Evolutionary conservation across 2,888 invertebrate species (phyloP).

Genomic region (Piscicola geometra): DNA sequence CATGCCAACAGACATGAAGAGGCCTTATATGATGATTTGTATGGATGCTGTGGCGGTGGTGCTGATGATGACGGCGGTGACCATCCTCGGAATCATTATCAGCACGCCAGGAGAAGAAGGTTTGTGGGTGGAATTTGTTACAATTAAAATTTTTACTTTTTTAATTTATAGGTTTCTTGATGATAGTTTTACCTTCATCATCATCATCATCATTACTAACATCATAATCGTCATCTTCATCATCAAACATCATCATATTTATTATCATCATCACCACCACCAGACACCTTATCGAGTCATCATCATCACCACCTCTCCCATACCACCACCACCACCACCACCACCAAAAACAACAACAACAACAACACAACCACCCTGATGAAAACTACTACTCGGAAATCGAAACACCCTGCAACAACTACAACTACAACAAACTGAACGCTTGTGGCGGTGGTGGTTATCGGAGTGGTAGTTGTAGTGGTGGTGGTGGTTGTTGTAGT

Average conservation of each 20-base stretch:
- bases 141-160: too few relatives aligned
- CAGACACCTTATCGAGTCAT: neutral
- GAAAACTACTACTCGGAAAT: conserved; percentile 7
- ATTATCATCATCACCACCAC: neutral
- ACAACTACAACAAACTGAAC: too few relatives aligned
- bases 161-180: neutral
- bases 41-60: too few relatives aligned
- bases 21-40: too few relatives aligned
- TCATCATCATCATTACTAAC: neutral
- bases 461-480: too few relatives aligned
- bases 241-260: neutral
- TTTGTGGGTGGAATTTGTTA: too few relatives aligned
- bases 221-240: neutral
- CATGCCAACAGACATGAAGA: too few relatives aligned
- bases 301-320: neutral
- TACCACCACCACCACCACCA: neutral
- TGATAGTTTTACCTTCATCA: neutral
- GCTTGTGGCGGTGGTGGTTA: too few relatives aligned
- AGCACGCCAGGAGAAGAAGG: too few relatives aligned
- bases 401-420: neutral
- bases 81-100: too few relatives aligned
- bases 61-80: too few relatives aligned
- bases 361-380: neutral
- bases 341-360: neutral
- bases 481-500: too few relatives aligned